These are phyloP conservation scores for Andrena bicolor DNA, from an alignment of 2,888 invertebrate genomes.

Conservation along the genomic window DNA sequence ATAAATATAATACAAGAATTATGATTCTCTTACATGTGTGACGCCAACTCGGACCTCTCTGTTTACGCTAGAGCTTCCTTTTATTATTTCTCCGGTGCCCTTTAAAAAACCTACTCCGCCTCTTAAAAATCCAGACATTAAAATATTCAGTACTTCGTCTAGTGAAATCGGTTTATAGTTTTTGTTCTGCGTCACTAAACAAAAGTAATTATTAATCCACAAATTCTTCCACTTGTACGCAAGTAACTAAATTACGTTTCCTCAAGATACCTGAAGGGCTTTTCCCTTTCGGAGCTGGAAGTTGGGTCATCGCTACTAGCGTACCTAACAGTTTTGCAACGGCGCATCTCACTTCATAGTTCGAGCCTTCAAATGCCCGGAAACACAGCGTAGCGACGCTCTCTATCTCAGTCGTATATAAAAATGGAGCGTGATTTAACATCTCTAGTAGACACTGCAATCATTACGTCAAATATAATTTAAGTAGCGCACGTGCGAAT, in stretches of 20 bases:
- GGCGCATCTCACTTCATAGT: conserved; percentile 96
- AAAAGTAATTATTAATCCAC: background rate
- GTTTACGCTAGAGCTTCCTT: conserved; percentile 96
- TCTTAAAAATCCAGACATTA: conserved; percentile 97
- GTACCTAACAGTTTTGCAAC: conserved; percentile 97
- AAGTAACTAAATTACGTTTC: background rate
- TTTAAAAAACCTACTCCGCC: conserved; percentile 98
- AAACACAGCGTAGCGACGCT: conserved; percentile 96
- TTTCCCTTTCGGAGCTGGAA: conserved; percentile 86
- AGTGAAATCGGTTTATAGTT: conserved; percentile 90
- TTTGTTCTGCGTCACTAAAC: conserved; percentile 88
- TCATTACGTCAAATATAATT: conserved; percentile 36
- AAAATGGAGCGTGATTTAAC: conserved; percentile 93
- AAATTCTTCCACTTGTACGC: background rate
- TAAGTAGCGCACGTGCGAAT: background rate
- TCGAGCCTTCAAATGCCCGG: conserved; percentile 96
- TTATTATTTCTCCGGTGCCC: conserved; percentile 97
- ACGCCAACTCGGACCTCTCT: conserved; percentile 98
- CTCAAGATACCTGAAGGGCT: conserved; percentile 83
- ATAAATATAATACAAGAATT: conserved; percentile 12
- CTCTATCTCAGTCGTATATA: conserved; percentile 96
- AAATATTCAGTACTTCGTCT: conserved; percentile 95
- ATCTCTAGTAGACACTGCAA: conserved; percentile 94
- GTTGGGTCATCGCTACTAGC: conserved; percentile 94
- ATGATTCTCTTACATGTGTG: conserved; percentile 92